Evolutionary conservation across 2,797 vertebrate genomes (phyloP).

Genomic region (Tachyglossus aculeatus): DNA sequence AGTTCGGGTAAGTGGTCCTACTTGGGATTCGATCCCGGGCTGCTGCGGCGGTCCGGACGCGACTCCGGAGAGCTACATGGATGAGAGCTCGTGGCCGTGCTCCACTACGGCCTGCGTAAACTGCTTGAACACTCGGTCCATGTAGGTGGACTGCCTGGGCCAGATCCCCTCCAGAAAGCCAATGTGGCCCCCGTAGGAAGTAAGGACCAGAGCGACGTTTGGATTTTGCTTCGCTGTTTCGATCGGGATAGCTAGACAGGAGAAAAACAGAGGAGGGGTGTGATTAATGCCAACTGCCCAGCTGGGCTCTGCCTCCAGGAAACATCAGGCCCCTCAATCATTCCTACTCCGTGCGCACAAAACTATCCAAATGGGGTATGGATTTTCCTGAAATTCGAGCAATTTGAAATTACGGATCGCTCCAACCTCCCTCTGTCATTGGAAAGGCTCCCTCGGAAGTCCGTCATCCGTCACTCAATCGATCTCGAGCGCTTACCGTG

Average conservation of each 20-base stretch:
- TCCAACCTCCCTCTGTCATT: too few relatives aligned
- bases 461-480: too few relatives aligned
- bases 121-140: constrained; percentile 98
- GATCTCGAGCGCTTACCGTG: too few relatives aligned
- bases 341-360: constrained; percentile 14
- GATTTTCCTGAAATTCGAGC: too few relatives aligned
- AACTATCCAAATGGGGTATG: too few relatives aligned
- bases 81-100: constrained; percentile 82
- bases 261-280: not conserved
- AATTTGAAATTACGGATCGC: too few relatives aligned
- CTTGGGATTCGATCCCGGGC: constrained; percentile 49
- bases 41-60: constrained; percentile 24
- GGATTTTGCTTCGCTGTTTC: constrained; percentile 96
- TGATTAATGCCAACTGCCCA: not conserved
- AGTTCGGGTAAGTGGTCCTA: constrained; percentile 64
- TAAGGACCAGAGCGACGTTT: constrained; percentile 92
- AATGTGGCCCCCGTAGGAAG: constrained; percentile 94
- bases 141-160: constrained; percentile 95
- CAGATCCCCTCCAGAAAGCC: constrained; percentile 97
- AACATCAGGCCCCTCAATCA: not conserved
- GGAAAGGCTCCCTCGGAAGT: too few relatives aligned
- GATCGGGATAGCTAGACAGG: constrained; percentile 87
- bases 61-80: constrained; percentile 62
- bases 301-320: not conserved
- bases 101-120: constrained; percentile 94